A percentile compares a stretch with the other conserved stretches of the same genome.
phyloP scores from a whole-genome alignment of 2,113 vertebrate genomes.

The Chelonoidis abingdonii region DNA sequence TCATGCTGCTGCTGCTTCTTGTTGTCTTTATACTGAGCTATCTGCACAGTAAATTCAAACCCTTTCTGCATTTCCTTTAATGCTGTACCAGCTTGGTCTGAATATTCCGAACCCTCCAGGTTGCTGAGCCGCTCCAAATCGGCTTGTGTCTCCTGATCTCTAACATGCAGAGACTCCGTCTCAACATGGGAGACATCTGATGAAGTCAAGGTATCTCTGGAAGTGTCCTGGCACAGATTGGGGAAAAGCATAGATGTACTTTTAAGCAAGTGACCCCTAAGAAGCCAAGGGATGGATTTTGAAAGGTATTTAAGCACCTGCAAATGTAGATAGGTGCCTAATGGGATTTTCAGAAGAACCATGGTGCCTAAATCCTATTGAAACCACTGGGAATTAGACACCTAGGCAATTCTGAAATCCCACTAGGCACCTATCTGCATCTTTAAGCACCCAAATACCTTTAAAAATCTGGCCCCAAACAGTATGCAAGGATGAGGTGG shows the following conservation, averaged over 20 bases:
- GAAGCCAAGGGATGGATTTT: background rate
- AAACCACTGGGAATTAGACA: background rate
- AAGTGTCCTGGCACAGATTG: background rate
- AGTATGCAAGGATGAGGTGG: background rate
- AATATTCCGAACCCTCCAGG: slow-evolving; percentile 26
- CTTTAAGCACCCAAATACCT: background rate
- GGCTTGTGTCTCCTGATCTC: slow-evolving; percentile 9
- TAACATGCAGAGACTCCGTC: background rate
- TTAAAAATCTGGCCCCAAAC: background rate
- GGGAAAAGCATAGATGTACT: background rate
- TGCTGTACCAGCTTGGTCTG: background rate
- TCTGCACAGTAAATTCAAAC: background rate
- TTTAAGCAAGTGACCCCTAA: background rate
- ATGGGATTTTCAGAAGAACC: background rate
- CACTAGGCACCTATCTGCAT: background rate
- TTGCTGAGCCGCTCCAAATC: background rate
- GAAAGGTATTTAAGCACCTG: background rate
- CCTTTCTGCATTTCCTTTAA: background rate
- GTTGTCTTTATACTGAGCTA: background rate
- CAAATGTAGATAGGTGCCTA: background rate
- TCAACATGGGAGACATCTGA: background rate
- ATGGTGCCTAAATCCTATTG: background rate
- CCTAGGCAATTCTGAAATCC: background rate
- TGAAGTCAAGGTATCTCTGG: background rate
- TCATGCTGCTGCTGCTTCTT: background rate